These are phyloP conservation scores for Coptotermes formosanus DNA, from an alignment of 1,140 invertebrate species.

Conservation along the genomic window DNA sequence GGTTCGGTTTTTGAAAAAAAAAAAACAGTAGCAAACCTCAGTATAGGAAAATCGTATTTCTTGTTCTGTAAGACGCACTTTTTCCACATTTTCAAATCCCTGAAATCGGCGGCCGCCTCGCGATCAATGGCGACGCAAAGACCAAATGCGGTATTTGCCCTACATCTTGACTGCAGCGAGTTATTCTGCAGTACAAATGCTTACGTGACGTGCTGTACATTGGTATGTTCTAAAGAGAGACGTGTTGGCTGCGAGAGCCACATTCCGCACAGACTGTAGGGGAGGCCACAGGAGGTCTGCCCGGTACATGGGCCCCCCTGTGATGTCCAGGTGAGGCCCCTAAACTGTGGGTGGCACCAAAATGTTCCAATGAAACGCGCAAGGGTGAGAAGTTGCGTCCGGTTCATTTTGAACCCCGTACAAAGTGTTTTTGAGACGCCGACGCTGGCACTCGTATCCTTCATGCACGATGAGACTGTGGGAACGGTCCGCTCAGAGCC, in stretches of 20 bases:
- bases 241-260: neutral
- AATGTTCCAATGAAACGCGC: conserved; percentile 7
- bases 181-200: neutral
- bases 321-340: conserved; percentile 7
- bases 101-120: too few relatives aligned
- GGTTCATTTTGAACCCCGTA: neutral
- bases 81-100: too few relatives aligned
- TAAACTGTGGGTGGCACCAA: neutral
- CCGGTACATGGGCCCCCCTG: conserved; percentile 4
- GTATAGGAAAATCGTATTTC: too few relatives aligned
- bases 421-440: neutral
- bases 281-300: neutral
- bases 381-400: neutral
- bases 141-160: too few relatives aligned
- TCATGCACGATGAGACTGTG: too few relatives aligned
- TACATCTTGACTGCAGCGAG: neutral
- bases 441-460: too few relatives aligned
- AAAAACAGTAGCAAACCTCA: too few relatives aligned
- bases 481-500: too few relatives aligned
- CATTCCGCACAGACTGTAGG: neutral
- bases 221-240: neutral
- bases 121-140: too few relatives aligned
- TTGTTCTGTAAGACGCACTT: too few relatives aligned
- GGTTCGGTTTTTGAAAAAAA: too few relatives aligned
- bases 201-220: neutral